Conservation (phyloP, 2,888 invertebrate species). For the Conchocele bisecta region DNA sequence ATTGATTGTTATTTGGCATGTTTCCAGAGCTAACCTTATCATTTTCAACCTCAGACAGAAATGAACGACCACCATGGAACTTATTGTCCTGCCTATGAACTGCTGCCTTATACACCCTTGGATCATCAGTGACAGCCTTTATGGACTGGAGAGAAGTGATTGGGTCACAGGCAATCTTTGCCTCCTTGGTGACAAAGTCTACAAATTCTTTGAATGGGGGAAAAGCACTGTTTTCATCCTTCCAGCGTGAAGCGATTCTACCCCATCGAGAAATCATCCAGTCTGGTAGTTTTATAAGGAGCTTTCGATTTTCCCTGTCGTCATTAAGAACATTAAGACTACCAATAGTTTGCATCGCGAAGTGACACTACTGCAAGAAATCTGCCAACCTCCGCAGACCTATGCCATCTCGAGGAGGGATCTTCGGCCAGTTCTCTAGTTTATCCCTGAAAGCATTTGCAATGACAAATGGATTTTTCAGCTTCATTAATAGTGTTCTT, state of each 20-base stretch:
- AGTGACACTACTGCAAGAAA: conserved; percentile 30
- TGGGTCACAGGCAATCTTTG: conserved; percentile 52
- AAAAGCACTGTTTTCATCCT: conserved; percentile 6
- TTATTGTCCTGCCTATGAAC: too few relatives aligned
- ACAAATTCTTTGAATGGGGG: conserved; percentile 34
- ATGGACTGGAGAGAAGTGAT: conserved; percentile 32
- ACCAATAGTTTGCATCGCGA: conserved; percentile 18
- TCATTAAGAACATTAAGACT: conserved; percentile 25
- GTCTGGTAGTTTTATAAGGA: conserved; percentile 38
- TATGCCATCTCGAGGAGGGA: conserved; percentile 10
- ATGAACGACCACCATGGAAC: background rate
- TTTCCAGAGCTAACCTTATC: background rate
- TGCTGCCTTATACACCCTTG: too few relatives aligned
- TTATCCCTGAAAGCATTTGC: conserved; percentile 45
- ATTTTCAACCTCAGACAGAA: background rate
- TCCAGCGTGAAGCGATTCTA: conserved; percentile 21
- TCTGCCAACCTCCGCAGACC: conserved; percentile 31
- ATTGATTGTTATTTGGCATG: background rate
- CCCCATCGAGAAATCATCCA: conserved; percentile 30
- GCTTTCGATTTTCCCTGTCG: conserved; percentile 45
- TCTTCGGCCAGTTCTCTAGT: conserved; percentile 44
- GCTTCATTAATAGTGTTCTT: too few relatives aligned
- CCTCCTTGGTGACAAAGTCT: conserved; percentile 38
- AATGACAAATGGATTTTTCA: conserved; percentile 31
- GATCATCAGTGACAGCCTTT: too few relatives aligned